Base-by-base conservation (phyloP, 2,797 vertebrate genomes). In the Lepilemur septentrionalis region DNA sequence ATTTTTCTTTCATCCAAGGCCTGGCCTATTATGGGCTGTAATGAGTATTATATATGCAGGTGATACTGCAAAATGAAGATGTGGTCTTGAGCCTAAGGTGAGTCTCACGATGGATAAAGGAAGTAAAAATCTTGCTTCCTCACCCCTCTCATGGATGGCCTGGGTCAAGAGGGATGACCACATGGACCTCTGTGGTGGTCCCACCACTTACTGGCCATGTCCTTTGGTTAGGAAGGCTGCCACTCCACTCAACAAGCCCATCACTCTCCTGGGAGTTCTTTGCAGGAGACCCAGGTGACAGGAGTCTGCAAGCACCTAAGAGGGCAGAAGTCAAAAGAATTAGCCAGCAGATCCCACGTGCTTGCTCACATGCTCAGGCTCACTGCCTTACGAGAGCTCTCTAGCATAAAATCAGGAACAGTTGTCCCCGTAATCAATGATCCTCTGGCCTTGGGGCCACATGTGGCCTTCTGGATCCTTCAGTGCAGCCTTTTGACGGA, bases 291-390 rank as follows among this genome's bases (percentile, higher is more conserved):
- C 75, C 75, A 78, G 0, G 50, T 57, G 50, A 38, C 30, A 35
- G 69, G 13, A 25, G 32, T 69, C 46, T 41, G 1, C 20, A 41
- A 61, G 46, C 50, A 35, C 55, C 41, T 2, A 30, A 46, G 30
- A 69, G 48, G 85, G 41, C 61, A 82, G 46, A 92, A 48, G 57
- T 43, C 75, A 80, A 35, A 13, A 41, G 46, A 82, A 55, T 52
- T 83, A 80, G 43, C 75, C 79, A 85, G 81, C 43, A 83, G 78
- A 22, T 89, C 81, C 73, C n/a, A 70, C 75, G 83, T 32, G 11
- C 78, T 65, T 48, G 80, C 80, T 95, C 38, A 15, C 30, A 32
- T 0, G 50, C 35, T 72, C 41, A 72, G 76, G 38, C 12, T 73
- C 23, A 50, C n/a, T 79, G 41, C 28, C 32, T 5, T 0, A 67